Conservation (phyloP, 2,113 vertebrate genomes). For the Lucifuga dentata region DNA sequence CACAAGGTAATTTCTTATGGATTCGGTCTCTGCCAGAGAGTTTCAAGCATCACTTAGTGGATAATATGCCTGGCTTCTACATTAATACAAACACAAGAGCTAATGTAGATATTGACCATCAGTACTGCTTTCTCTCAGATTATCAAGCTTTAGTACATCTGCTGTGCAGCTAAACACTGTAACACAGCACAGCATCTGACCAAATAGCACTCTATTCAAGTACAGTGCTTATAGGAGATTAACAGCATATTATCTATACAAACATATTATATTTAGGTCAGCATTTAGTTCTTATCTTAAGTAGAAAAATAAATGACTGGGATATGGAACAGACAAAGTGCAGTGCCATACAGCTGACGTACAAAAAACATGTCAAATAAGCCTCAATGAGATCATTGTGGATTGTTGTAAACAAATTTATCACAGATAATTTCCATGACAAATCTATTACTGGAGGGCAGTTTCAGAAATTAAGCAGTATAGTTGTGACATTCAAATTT, state of each 20-base stretch:
- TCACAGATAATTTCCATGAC: background rate
- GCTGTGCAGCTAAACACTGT: slow-evolving; percentile 11
- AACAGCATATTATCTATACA: slow-evolving; percentile 50
- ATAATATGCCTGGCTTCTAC: background rate
- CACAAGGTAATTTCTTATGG: background rate
- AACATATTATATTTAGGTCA: slow-evolving; percentile 59
- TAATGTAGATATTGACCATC: background rate
- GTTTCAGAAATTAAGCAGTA: background rate
- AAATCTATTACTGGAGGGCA: slow-evolving; percentile 1
- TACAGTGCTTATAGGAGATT: slow-evolving; percentile 49
- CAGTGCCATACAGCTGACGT: background rate
- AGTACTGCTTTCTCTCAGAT: slow-evolving; percentile 15
- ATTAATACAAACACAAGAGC: slow-evolving; percentile 10
- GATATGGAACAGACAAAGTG: slow-evolving; percentile 18
- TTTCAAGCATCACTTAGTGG: background rate
- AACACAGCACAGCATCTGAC: slow-evolving; percentile 16
- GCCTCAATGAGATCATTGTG: too few species aligned
- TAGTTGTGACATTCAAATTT: slow-evolving; percentile 12
- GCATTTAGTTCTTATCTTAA: slow-evolving; percentile 21
- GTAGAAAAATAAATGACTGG: slow-evolving; percentile 23
- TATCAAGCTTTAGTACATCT: slow-evolving; percentile 18
- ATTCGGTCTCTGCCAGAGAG: background rate
- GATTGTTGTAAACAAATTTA: background rate
- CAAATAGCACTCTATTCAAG: slow-evolving; percentile 16
- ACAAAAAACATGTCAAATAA: background rate